A percentile compares a stretch with the other conserved stretches of the same genome.
Conservation (phyloP, 2,113 vertebrate species). For the Vidua macroura region DNA sequence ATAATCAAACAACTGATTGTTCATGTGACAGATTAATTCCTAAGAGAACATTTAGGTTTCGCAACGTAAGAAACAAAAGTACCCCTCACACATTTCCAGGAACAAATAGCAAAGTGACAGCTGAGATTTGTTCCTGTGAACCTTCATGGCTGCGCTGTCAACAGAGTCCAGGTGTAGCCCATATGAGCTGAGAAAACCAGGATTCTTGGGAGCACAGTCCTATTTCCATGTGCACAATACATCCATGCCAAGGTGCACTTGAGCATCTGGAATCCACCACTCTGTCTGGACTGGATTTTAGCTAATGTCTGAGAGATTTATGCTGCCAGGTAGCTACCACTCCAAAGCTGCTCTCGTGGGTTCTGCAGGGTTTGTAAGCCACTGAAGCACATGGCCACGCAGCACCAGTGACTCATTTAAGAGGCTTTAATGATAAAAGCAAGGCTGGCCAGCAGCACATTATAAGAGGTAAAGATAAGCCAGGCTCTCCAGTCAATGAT, state of each 20-base stretch:
- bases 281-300: not conserved
- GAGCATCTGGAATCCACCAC: not conserved
- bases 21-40: not conserved
- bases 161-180: not conserved
- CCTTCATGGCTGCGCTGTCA: not conserved
- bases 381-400: not conserved
- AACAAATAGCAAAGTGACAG: not conserved
- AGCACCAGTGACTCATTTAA: not conserved
- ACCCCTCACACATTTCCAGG: not conserved
- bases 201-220: not conserved
- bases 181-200: not conserved
- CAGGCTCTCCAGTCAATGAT: not conserved
- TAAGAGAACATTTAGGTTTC: not conserved
- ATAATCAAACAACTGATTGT: not conserved
- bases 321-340: not conserved
- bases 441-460: not conserved
- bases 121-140: conserved; percentile 1
- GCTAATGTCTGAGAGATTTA: not conserved
- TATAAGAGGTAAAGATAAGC: not conserved
- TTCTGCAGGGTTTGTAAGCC: not conserved
- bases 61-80: not conserved
- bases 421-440: not conserved
- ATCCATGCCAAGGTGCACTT: not conserved
- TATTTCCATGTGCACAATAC: not conserved
- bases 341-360: not conserved